Base-by-base conservation (phyloP, 2,113 vertebrate species). In the Mobula birostris region DNA sequence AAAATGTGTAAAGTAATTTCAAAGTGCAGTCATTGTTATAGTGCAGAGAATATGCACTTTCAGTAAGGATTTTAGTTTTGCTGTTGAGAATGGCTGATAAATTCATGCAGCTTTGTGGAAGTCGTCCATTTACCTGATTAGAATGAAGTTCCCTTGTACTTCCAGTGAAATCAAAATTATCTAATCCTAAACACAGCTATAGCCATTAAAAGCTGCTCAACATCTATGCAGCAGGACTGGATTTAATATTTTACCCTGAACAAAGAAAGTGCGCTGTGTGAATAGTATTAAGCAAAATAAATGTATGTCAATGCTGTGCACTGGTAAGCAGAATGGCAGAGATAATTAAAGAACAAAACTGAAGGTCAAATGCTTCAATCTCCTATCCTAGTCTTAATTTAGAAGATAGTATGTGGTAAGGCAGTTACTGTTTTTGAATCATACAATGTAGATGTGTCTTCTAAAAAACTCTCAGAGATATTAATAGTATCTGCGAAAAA, bases 331-430 rank as follows among this genome's bases (percentile, higher is more conserved):
- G 61, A 68, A 90, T 66, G n/a, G n/a, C 8, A 27, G 9, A 74
- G 36, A 93, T 72, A 74, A 72, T 72, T 72, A 72, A 72, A 27
- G 40, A 12, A 93, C 63, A 93, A 74, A 48, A 93, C 90, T 74
- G 63, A 72, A 93, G 68, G 36, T 93, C 36, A 93, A 70, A 40
- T 93, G 17, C 68, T 93, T 40, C 68, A 93, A 48, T 93, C 36
- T 74, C 21, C 17, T 7, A 74, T 36, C 21, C 3, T 40, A 9
- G 27, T 8, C 68, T 72, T 48, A 93, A 93, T 56, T 72, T 93
- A 48, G 36, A 40, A 70, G 90, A 0, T 7, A 93, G 90, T 40
- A 40, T 14, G n/a, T 24, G 68, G 19, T 12, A 40, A 40, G 32
- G 21, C 11, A 15, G 63, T 68, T 90, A 9, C 63, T 68, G 56